A percentile compares a stretch with the other conserved stretches of the same genome.
phyloP scores from a whole-genome alignment of 2,797 vertebrate genomes.

The Xenopus petersii region DNA sequence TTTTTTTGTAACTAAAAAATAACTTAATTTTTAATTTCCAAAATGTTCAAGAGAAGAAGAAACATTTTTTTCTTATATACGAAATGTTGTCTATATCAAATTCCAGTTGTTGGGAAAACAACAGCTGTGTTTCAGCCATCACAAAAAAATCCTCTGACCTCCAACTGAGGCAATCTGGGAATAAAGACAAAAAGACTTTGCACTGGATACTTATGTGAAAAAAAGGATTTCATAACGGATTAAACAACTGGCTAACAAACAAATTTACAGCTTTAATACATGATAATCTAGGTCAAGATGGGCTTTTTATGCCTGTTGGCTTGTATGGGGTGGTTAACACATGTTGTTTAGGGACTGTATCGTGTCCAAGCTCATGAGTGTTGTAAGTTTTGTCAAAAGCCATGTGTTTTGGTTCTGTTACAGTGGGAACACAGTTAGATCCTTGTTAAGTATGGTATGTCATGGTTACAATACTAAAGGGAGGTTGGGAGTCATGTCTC shows the following conservation, averaged over 20 bases:
- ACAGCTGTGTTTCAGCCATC: conserved; percentile 1
- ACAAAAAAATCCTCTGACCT: conserved; percentile 24
- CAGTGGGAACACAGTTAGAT: conserved; percentile 77
- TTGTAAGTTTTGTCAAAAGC: conserved; percentile 62
- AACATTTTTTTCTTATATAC: conserved; percentile 22
- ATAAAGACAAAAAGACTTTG: conserved; percentile 35
- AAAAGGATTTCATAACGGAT: conserved; percentile 21
- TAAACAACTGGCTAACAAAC: conserved; percentile 50
- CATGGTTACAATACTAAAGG: conserved; percentile 64
- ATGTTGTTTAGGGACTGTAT: conserved; percentile 68
- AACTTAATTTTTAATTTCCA: background rate
- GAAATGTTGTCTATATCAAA: conserved; percentile 41
- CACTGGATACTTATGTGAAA: background rate
- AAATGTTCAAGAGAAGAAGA: background rate
- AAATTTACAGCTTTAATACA: conserved; percentile 51
- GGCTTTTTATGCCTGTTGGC: conserved; percentile 58
- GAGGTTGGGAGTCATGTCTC: conserved; percentile 61
- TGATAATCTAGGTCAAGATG: conserved; percentile 56
- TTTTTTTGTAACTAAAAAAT: no score
- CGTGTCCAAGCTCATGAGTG: conserved; percentile 73
- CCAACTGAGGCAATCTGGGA: conserved; percentile 23
- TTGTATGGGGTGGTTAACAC: conserved; percentile 68
- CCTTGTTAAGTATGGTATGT: conserved; percentile 80
- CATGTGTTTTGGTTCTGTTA: conserved; percentile 88
- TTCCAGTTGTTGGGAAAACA: conserved; percentile 32